Conservation (phyloP, 1,140 invertebrate species). For the Papilio polyxenes region DNA sequence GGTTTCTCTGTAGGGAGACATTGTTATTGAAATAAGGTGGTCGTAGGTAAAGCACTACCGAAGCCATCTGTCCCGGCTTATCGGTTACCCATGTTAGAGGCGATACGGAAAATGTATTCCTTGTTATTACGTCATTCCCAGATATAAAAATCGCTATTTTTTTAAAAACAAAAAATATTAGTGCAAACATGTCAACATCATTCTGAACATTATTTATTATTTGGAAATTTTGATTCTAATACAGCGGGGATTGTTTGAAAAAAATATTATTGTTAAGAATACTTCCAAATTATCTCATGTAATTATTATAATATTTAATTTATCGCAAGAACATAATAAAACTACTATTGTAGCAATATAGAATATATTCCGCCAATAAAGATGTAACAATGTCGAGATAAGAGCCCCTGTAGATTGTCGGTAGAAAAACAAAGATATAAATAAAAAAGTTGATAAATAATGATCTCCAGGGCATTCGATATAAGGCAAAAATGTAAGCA, state of each 20-base stretch:
- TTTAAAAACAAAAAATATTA: too few species aligned
- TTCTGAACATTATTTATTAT: too few species aligned
- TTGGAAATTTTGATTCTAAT: too few species aligned
- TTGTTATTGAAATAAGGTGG: conserved; percentile 72
- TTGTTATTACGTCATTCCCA: conserved; percentile 3
- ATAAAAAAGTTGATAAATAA: conserved; percentile 38
- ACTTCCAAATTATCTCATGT: too few species aligned
- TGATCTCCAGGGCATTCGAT: conserved; percentile 26
- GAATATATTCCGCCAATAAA: conserved; percentile 12
- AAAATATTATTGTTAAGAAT: too few species aligned
- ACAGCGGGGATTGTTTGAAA: too few species aligned
- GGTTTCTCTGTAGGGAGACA: conserved; percentile 58
- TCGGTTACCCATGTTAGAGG: conserved; percentile 46
- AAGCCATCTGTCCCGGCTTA: conserved; percentile 45
- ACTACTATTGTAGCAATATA: conserved; percentile 11
- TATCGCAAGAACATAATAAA: conserved; percentile 13
- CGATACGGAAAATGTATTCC: conserved; percentile 44
- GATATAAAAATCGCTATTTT: neutral
- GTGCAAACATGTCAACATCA: too few species aligned
- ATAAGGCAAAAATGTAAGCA: conserved; percentile 32
- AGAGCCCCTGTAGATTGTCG: conserved; percentile 29
- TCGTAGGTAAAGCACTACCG: conserved; percentile 46
- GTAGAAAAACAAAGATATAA: conserved; percentile 40
- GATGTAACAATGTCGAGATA: conserved; percentile 29
- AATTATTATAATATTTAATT: neutral